Evolutionary conservation across 23 tunicate genomes (phyloP), one percentile per base, ranked within the genome.

Genomic region (Trididemnum nubilum): DNA sequence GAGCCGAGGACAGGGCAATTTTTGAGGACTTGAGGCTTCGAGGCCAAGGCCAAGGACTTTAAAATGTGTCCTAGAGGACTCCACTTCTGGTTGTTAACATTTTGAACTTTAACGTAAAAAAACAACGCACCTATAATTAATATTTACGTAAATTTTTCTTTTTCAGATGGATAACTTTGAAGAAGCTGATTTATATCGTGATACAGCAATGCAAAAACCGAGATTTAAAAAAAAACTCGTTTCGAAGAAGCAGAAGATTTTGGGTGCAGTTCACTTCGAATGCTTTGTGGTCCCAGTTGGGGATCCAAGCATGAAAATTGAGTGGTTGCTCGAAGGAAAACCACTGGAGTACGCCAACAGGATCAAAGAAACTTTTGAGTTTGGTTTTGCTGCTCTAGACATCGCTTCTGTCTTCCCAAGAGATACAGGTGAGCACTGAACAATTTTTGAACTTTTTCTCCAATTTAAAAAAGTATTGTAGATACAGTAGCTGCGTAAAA

Each of bases 291-390:
- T 86, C 1, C 99, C 99, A 1, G 92, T 95, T 39, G 93, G 99
- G 37, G 99, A 95, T 64, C 99, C 99, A 23, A 81, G 69, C 70
- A 90, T 95, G 96, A 90, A 90, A 87, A 90, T 95, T 34, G 89
- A 90, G 82, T 95, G 99, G 99, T 71, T 95, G 18, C 76, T 90
- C 22, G 99, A 95, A 25, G 96, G 96, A 34, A 95, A 95, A 69
- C 92, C 94, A 36, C 49, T 90, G 36, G 99, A 95, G 71, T 85
- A 76, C 73, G 99, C 99, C 36, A 95, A 90, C 73, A 75, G 99
- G 49, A 95, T 95, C 26, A 90, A 81, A 91, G 87, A 89, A 21
- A 79, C 81, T 31, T 90, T 88, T 49, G 99, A 95, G 49, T 95
- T 95, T 89, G 99, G 99, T 31, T 86, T 86, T 65, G 89, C 97